Evolutionary conservation across 2,113 vertebrate species (phyloP), one percentile per base, ranked within the genome.

Genomic region (Microcebus griseorufus): DNA sequence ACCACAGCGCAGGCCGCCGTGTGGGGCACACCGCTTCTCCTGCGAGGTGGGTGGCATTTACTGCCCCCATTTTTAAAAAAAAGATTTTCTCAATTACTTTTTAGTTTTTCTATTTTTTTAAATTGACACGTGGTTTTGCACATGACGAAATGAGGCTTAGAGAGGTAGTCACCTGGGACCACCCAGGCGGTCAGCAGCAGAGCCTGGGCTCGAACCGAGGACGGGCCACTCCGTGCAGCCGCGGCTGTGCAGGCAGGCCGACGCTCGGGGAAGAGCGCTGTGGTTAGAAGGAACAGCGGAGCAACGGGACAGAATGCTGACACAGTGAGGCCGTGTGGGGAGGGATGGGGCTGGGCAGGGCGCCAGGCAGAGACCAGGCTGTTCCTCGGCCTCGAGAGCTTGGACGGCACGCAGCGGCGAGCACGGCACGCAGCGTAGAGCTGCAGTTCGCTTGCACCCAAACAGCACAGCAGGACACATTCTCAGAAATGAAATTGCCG

Each of bases 361-460:
- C 11, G 4, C 16, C 39, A 10, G 29, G 4, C 25, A 34, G 87
- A 45, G 14, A n/a, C 29, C 58, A 51, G 39, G 37, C 39, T 64
- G 72, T 12, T n/a, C 58, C 4, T 9, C 1, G 16, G 58, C 58
- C 27, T 34, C 8, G 0, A 48, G 25, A 48, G 55, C 72, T n/a
- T 48, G 69, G 53, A 60, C 42, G 42, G 42, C 42, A 42, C 42
- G 62, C 75, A 8, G 2, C 14, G 45, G 37, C 2, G 5, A 53
- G 9, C 73, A 39, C 11, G 3, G 1, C 34, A 6, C 34, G 4
- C 0, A 11, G 13, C 22, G 10, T 1, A 4, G 9, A 17, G 65
- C 62, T 55, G 17, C 42, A 5, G n/a, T 72, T 18, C 0, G 60
- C 42, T 23, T 5, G 9, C 8, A 18, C 23, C 17, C 11, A 25